Evolutionary conservation across 1,140 invertebrate species (phyloP).

Genomic region (Odontomachus brunneus): DNA sequence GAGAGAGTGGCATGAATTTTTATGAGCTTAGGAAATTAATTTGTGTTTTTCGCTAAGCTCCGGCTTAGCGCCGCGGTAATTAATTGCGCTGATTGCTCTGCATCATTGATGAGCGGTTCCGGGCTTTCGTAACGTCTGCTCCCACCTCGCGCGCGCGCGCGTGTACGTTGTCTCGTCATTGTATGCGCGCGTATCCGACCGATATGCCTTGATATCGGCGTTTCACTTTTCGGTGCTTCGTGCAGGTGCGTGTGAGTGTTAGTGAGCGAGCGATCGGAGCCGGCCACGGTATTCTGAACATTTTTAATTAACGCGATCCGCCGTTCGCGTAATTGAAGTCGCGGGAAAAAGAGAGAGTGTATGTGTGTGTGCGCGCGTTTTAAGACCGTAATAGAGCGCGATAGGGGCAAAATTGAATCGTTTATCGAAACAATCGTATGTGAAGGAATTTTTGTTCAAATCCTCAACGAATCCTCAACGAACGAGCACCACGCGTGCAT

Average conservation of each 20-base stretch:
- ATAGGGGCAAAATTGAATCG: not conserved
- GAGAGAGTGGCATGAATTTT: constrained; percentile 81
- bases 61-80: constrained; percentile 84
- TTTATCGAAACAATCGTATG: not conserved
- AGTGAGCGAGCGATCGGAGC: not conserved
- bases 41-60: constrained; percentile 84
- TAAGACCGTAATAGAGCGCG: not conserved
- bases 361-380: no score
- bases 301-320: constrained; percentile 39
- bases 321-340: constrained; percentile 36
- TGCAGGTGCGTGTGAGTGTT: constrained; percentile 24
- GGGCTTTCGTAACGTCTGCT: constrained; percentile 76
- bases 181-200: constrained; percentile 48
- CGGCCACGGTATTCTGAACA: constrained; percentile 32
- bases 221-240: constrained; percentile 42
- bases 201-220: constrained; percentile 43
- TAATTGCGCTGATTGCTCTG: constrained; percentile 86
- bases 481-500: not conserved
- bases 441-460: not conserved
- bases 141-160: constrained; percentile 47
- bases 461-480: no score
- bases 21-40: constrained; percentile 85
- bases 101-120: constrained; percentile 84
- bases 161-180: constrained; percentile 55
- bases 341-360: not conserved